A percentile compares a stretch with the other conserved stretches of the same genome.
Evolutionary conservation across 2,888 invertebrate species (phyloP).

Genomic region (Machimus rusticus): DNA sequence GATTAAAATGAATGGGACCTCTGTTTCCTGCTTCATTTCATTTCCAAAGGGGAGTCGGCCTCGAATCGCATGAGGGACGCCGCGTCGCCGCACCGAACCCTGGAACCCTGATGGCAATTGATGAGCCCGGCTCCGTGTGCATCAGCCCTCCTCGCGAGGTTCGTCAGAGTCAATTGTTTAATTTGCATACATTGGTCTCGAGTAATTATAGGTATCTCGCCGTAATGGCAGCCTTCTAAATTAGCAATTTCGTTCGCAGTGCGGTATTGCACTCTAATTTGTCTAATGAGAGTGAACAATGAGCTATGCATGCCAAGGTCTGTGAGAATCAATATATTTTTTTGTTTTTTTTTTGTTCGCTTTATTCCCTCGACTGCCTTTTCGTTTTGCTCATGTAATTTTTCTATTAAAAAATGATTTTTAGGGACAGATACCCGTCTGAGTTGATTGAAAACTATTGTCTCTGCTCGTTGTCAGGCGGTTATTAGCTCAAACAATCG

Average conservation of each 20-base stretch:
- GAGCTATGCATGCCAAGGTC: slow-evolving; percentile 40
- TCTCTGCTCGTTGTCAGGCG: slow-evolving; percentile 1
- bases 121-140: background rate
- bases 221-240: slow-evolving; percentile 39
- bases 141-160: slow-evolving; percentile 29
- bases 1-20: slow-evolving; percentile 25
- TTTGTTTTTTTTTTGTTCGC: background rate
- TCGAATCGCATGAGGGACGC: background rate
- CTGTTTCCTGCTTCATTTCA: slow-evolving; percentile 19
- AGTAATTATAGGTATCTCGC: slow-evolving; percentile 40
- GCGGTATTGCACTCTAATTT: slow-evolving; percentile 41
- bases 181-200: slow-evolving; percentile 35
- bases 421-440: slow-evolving; percentile 1
- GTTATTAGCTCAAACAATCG: slow-evolving; percentile 21
- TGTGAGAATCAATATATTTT: slow-evolving; percentile 20
- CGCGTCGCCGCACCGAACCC: background rate
- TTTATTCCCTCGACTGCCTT: background rate
- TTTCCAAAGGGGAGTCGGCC: background rate
- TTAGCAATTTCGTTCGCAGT: slow-evolving; percentile 35
- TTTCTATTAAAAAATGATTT: slow-evolving; percentile 9
- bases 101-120: slow-evolving; percentile 28
- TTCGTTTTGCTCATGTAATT: background rate
- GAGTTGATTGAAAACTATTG: slow-evolving; percentile 35
- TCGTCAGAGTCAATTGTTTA: slow-evolving; percentile 38
- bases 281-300: slow-evolving; percentile 42